Evolutionary conservation across 2,113 vertebrate species (phyloP).

Genomic region (Dicrurus megarhynchus): DNA sequence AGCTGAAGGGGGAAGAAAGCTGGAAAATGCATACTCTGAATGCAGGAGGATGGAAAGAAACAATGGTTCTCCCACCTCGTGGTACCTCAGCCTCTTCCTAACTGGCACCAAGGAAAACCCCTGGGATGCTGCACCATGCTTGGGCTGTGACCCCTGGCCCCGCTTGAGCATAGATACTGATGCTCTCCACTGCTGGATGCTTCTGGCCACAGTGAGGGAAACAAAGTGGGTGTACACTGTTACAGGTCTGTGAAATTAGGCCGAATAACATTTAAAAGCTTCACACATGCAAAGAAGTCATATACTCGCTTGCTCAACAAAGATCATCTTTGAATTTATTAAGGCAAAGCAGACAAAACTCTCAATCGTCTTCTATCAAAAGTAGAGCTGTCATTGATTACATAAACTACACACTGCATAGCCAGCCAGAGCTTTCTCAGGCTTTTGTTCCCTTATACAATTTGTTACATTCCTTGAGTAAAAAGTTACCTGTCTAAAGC

Average conservation of each 20-base stretch:
- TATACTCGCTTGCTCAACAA: not conserved
- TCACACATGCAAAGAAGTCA: not conserved
- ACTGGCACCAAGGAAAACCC: not conserved
- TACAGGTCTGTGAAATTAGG: not conserved
- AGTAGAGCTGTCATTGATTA: not conserved
- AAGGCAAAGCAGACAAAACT: not conserved
- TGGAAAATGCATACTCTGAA: not conserved
- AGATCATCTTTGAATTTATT: not conserved
- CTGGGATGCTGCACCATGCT: not conserved
- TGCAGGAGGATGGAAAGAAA: not conserved
- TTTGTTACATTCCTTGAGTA: not conserved
- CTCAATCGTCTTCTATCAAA: not conserved
- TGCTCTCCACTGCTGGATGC: not conserved
- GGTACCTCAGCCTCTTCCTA: not conserved
- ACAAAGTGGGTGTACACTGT: not conserved
- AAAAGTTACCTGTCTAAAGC: not conserved
- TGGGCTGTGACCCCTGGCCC: not conserved
- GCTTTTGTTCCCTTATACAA: not conserved
- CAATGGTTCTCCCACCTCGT: rapidly evolving
- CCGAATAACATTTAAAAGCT: not conserved
- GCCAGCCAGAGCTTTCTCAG: not conserved
- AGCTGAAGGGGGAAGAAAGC: not conserved
- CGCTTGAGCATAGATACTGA: not conserved
- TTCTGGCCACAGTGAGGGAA: not conserved
- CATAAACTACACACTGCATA: not conserved